Percentiles rank a stretch among this genome's conserved stretches.
phyloP scores from a whole-genome alignment of 2,113 vertebrate species.

The Sebastes schlegelii region DNA sequence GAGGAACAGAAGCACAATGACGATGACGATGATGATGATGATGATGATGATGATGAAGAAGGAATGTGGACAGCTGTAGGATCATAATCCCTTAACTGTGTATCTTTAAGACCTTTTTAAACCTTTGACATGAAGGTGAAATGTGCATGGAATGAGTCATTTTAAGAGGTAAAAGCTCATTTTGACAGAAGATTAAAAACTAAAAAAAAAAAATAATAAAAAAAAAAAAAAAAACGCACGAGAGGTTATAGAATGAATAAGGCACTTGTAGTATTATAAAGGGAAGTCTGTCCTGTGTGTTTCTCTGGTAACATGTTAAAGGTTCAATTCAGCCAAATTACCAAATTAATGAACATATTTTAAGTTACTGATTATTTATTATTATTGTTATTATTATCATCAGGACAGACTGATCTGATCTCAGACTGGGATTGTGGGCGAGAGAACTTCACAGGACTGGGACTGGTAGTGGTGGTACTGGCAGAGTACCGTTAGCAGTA shows the following conservation, averaged over 20 bases:
- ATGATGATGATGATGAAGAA: conserved; percentile 27
- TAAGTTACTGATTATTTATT: background rate
- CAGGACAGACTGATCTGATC: background rate
- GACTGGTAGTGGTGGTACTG: conserved; percentile 26
- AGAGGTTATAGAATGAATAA: background rate
- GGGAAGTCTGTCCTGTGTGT: background rate
- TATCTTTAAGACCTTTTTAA: background rate
- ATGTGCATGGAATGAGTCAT: conserved; percentile 42
- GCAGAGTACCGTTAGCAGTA: conserved; percentile 13
- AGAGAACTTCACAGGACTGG: background rate
- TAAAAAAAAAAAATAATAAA: background rate
- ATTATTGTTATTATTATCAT: background rate
- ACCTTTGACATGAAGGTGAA: conserved; percentile 30
- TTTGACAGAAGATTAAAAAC: conserved; percentile 9
- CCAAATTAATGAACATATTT: background rate
- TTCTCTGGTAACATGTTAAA: background rate
- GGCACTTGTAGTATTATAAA: conserved; percentile 6
- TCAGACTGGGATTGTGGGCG: background rate
- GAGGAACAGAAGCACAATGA: conserved; percentile 16
- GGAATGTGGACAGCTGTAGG: background rate
- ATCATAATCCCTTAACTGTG: background rate
- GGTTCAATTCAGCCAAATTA: background rate
- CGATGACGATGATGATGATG: background rate
- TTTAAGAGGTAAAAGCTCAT: conserved; percentile 9
- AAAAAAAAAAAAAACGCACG: background rate